Conservation (phyloP, 2,113 vertebrate species). For the Ifrita kowaldi region DNA sequence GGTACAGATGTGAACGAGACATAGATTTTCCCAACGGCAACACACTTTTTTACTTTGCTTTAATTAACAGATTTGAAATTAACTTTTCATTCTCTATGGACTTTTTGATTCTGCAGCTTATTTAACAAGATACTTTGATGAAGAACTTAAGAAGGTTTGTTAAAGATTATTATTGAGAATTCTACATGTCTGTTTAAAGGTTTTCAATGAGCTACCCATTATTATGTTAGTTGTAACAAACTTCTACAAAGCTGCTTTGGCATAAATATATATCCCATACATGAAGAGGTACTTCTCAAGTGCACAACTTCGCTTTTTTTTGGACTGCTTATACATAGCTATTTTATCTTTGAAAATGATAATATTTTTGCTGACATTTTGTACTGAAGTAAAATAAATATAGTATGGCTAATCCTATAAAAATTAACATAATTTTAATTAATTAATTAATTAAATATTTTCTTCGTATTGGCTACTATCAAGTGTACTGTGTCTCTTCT, state of each 20-base stretch:
- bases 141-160: not conserved
- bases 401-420: not conserved
- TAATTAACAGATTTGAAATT: slow-evolving; percentile 42
- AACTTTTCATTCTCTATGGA: not conserved
- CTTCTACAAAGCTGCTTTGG: not conserved
- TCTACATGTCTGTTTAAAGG: not conserved
- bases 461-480: not conserved
- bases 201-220: not conserved
- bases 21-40: not conserved
- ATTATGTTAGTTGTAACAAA: not conserved
- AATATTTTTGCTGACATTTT: not conserved
- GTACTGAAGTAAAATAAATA: not conserved
- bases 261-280: not conserved
- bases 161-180: not conserved
- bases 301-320: not conserved
- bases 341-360: not conserved
- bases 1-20: not conserved
- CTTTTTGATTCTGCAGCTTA: not conserved
- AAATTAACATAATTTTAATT: not conserved
- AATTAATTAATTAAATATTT: not conserved
- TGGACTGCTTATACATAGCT: not conserved
- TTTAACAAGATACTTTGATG: slow-evolving; percentile 9
- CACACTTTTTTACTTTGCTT: not conserved
- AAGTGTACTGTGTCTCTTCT: not conserved
- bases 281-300: not conserved